phyloP scores from a whole-genome alignment of 2,113 vertebrate species.

The Irena cyanogastra region DNA sequence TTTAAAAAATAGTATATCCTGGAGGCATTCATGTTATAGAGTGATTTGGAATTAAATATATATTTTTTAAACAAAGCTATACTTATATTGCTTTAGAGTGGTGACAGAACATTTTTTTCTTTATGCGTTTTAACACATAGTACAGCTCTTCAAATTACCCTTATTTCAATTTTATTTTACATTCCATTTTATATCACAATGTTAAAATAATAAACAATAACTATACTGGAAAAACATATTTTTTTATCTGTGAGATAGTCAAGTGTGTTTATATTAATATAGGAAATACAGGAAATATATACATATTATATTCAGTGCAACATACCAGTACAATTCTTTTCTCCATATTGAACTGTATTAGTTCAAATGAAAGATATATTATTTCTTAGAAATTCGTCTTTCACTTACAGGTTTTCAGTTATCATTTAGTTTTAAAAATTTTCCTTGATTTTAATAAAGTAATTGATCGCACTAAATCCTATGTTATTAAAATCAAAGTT shows the following conservation, averaged over 20 bases:
- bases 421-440: not conserved
- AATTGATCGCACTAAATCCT: not conserved
- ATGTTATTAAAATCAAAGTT: not conserved
- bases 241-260: not conserved
- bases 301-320: not conserved
- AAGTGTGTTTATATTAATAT: not conserved
- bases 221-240: not conserved
- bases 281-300: not conserved
- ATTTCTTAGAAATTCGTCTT: not conserved
- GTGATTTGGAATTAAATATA: not conserved
- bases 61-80: not conserved
- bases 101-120: not conserved
- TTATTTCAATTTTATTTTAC: not conserved
- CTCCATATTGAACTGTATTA: not conserved
- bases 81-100: not conserved
- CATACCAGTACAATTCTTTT: not conserved
- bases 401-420: not conserved
- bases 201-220: not conserved
- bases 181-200: not conserved
- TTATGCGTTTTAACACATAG: not conserved
- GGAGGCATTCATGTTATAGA: not conserved
- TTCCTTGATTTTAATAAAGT: not conserved
- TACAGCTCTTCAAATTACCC: not conserved
- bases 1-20: not conserved
- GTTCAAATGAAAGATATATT: not conserved